Conservation (phyloP, 1,140 invertebrate genomes). For the Zaprionus tsacasi region DNA sequence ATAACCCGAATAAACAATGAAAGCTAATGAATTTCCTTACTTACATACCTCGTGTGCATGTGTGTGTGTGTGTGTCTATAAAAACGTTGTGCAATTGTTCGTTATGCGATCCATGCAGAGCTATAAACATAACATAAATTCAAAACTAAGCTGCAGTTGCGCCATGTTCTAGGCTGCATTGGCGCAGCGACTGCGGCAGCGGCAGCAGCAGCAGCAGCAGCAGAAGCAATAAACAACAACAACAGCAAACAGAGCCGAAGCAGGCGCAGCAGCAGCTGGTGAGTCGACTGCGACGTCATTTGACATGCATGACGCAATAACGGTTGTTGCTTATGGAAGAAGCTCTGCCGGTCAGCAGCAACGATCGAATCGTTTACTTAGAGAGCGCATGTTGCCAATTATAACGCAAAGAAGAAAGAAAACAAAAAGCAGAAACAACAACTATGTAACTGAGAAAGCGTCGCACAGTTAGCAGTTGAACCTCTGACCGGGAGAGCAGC, state of each 20-base stretch:
- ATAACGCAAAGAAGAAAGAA: slow-evolving; percentile 21
- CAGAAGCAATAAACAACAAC: slow-evolving; percentile 19
- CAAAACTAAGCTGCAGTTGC: slow-evolving; percentile 34
- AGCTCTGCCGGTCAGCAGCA: slow-evolving; percentile 19
- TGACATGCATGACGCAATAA: slow-evolving; percentile 30
- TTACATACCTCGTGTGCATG: not conserved
- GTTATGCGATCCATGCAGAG: slow-evolving; percentile 2
- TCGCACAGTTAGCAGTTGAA: slow-evolving; percentile 43
- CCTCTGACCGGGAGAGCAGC: slow-evolving; percentile 58
- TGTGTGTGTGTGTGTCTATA: slow-evolving; percentile 37
- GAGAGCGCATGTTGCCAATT: slow-evolving; percentile 51
- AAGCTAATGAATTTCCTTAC: slow-evolving; percentile 37
- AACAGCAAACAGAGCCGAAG: not conserved
- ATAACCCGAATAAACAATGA: slow-evolving; percentile 51
- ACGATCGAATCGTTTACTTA: slow-evolving; percentile 54
- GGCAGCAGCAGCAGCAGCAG: not conserved
- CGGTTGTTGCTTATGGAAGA: slow-evolving; percentile 15
- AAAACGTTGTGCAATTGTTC: slow-evolving; percentile 20
- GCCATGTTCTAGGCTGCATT: slow-evolving; percentile 36
- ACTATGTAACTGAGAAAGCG: slow-evolving; percentile 46
- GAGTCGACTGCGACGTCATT: slow-evolving; percentile 5
- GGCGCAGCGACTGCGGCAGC: too few species aligned
- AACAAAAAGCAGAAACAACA: slow-evolving; percentile 19
- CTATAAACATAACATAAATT: slow-evolving; percentile 38
- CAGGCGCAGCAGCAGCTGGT: not conserved